Conservation (phyloP, 2,888 invertebrate genomes). For the Eupithecia pulchellata region DNA sequence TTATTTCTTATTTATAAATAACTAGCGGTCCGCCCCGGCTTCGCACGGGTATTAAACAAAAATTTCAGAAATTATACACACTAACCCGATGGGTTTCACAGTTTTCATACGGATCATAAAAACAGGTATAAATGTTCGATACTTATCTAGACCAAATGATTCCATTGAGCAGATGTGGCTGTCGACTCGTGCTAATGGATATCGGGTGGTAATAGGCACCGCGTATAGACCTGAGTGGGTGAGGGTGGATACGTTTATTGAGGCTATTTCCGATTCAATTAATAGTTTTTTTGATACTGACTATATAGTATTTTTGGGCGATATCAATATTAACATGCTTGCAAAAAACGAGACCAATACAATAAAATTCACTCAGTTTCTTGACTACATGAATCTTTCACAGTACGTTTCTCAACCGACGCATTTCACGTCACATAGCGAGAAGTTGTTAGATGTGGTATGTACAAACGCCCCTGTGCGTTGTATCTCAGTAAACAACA, state of each 20-base stretch:
- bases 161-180: slow-evolving; percentile 16
- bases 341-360: neutral
- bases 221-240: slow-evolving; percentile 11
- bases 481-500: neutral
- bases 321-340: neutral
- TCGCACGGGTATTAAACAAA: too few relatives aligned
- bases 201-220: neutral
- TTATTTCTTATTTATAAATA: too few relatives aligned
- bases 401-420: neutral
- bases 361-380: neutral
- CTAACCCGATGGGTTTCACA: too few relatives aligned
- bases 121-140: slow-evolving; percentile 5
- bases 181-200: neutral
- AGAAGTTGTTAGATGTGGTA: neutral
- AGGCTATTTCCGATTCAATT: neutral
- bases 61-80: too few relatives aligned
- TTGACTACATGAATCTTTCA: neutral
- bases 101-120: too few relatives aligned
- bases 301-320: neutral
- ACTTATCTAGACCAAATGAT: slow-evolving; percentile 13
- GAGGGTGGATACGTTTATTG: neutral
- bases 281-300: neutral
- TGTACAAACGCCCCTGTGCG: neutral
- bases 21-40: too few relatives aligned
- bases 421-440: slow-evolving; percentile 2